Conservation (phyloP, 2,888 invertebrate genomes). For the Cerceris ruficornis region DNA sequence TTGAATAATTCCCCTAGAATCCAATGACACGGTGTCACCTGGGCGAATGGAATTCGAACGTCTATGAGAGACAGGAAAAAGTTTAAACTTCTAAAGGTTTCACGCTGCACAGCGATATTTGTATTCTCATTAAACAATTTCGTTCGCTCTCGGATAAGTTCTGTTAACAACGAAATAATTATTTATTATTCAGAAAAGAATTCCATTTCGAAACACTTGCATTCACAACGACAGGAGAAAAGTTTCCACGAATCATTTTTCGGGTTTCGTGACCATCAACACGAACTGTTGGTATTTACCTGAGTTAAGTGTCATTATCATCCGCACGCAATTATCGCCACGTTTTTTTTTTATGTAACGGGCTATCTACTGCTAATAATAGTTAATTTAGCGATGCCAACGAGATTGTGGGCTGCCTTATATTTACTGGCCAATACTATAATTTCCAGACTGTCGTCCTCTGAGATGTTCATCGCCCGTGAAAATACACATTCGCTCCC, state of each 20-base stretch:
- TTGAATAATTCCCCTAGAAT: constrained; percentile 73
- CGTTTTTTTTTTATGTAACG: neutral
- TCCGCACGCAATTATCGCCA: constrained; percentile 4
- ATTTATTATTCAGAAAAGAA: too few relatives aligned
- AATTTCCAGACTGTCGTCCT: constrained; percentile 2
- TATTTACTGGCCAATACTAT: constrained; percentile 1
- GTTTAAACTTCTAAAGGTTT: constrained; percentile 42
- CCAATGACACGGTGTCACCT: constrained; percentile 69
- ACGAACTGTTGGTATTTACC: neutral
- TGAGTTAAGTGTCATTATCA: constrained; percentile 2
- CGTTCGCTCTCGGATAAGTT: neutral
- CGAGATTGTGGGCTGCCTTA: neutral
- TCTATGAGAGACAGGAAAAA: constrained; percentile 43
- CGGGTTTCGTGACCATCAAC: neutral
- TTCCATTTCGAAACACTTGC: too few relatives aligned
- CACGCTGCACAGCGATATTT: constrained; percentile 36
- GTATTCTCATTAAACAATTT: constrained; percentile 12
- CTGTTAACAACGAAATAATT: too few relatives aligned
- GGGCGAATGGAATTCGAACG: constrained; percentile 67
- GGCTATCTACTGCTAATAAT: constrained; percentile 10
- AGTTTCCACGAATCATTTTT: constrained; percentile 2
- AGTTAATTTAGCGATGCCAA: constrained; percentile 2
- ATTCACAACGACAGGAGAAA: neutral
- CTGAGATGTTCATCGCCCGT: neutral
- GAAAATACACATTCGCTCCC: neutral